Conservation (phyloP, 2,797 vertebrate species). For the Steatocranus sp. region DNA sequence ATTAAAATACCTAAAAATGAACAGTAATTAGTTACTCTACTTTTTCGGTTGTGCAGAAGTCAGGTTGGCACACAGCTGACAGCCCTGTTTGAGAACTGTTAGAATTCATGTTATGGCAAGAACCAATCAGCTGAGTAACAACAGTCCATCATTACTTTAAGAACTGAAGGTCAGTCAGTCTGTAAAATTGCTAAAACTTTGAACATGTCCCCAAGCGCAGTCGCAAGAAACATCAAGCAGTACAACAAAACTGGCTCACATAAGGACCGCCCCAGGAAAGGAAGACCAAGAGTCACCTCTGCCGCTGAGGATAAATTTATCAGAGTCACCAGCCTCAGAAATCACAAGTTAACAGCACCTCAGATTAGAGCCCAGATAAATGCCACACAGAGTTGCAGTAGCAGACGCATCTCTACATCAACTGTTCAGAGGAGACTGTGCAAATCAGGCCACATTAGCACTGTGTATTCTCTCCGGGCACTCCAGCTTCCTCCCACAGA, state of each 20-base stretch:
- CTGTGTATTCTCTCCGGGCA: neutral
- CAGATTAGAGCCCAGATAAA: neutral
- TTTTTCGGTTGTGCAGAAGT: neutral
- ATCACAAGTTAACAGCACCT: neutral
- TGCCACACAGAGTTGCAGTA: neutral
- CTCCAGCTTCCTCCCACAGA: neutral
- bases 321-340: neutral
- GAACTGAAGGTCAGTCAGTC: neutral
- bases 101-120: neutral
- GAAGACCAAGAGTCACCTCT: neutral
- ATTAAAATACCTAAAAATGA: too few species aligned
- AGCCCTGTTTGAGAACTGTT: neutral
- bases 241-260: neutral
- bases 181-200: neutral
- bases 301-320: neutral
- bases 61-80: neutral
- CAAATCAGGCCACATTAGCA: neutral
- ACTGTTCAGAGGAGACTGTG: neutral
- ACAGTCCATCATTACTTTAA: neutral
- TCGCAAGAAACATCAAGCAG: accelerated
- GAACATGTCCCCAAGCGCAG: neutral
- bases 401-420: neutral
- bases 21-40: too few species aligned
- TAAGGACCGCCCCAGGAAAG: neutral
- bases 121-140: neutral